Percentiles rank a stretch among this genome's conserved stretches.
phyloP scores from a whole-genome alignment of 2,888 invertebrate genomes.

The Synanthedon andrenaeformis region DNA sequence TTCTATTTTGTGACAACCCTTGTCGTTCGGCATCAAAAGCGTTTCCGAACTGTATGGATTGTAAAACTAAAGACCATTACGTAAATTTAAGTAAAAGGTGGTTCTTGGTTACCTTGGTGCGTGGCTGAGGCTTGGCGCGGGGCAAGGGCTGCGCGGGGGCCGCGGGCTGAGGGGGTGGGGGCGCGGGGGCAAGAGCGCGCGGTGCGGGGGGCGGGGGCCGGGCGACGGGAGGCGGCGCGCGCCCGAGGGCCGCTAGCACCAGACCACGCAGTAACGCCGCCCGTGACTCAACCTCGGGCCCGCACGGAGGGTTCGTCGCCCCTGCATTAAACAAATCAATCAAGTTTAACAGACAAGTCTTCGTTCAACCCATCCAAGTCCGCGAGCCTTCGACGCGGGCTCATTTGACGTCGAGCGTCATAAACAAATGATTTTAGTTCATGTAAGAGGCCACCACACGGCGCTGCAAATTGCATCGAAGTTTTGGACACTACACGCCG shows the following conservation, averaged over 20 bases:
- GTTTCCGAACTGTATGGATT: too few species aligned
- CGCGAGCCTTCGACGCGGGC: too few species aligned
- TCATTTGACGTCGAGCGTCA: too few species aligned
- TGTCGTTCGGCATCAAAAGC: too few species aligned
- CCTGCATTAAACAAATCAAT: slow-evolving; percentile 17
- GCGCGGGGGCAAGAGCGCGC: slow-evolving; percentile 20
- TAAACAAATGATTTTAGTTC: too few species aligned
- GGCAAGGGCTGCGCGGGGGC: slow-evolving; percentile 22
- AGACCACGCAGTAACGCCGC: slow-evolving; percentile 56
- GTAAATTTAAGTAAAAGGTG: neutral
- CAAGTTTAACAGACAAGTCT: too few species aligned
- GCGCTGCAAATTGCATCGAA: too few species aligned
- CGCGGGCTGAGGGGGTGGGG: slow-evolving; percentile 13
- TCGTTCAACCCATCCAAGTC: too few species aligned
- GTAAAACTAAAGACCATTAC: too few species aligned
- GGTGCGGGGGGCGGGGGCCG: slow-evolving; percentile 16
- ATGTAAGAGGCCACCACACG: too few species aligned
- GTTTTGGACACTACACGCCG: too few species aligned
- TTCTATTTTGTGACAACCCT: too few species aligned
- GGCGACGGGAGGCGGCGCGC: slow-evolving; percentile 22
- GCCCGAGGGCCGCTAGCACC: slow-evolving; percentile 58
- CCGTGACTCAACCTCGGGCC: slow-evolving; percentile 43
- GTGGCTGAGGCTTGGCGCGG: slow-evolving; percentile 52
- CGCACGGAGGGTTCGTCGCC: slow-evolving; percentile 25
- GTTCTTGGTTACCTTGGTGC: slow-evolving; percentile 37